phyloP scores from a whole-genome alignment of 2,888 invertebrate genomes.

The Bombylius major region DNA sequence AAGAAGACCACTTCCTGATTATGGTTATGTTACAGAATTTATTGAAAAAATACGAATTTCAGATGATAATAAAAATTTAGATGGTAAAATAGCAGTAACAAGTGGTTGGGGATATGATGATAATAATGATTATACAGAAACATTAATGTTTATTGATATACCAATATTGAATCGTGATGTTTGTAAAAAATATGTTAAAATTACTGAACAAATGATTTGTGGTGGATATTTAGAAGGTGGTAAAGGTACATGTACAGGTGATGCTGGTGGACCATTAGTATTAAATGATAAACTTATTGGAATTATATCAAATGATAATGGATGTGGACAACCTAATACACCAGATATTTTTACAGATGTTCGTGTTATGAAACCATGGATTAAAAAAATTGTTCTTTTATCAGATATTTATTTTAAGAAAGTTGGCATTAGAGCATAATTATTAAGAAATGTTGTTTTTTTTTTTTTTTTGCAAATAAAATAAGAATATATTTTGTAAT shows the following conservation, averaged over 20 bases:
- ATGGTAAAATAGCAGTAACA: not conserved
- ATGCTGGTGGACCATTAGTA: conserved; percentile 12
- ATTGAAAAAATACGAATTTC: not conserved
- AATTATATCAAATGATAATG: conserved; percentile 10
- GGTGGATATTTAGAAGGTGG: conserved; percentile 9
- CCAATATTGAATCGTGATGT: conserved; percentile 32
- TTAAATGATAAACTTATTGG: conserved; percentile 6
- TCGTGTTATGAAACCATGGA: conserved; percentile 35
- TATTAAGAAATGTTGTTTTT: too few species aligned
- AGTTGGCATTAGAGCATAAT: too few species aligned
- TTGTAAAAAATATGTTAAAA: conserved; percentile 24
- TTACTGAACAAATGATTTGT: conserved; percentile 10
- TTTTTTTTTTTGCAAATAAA: too few species aligned
- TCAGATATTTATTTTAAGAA: too few species aligned
- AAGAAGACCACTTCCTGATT: not conserved
- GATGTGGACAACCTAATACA: conserved; percentile 7
- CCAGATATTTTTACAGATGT: conserved; percentile 15
- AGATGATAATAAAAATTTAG: not conserved
- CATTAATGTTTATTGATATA: conserved; percentile 37
- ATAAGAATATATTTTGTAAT: too few species aligned
- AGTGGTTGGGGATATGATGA: not conserved
- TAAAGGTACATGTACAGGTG: conserved; percentile 11
- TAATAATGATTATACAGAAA: not conserved
- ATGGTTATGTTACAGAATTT: not conserved
- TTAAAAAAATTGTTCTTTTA: not conserved